phyloP scores from a whole-genome alignment of 2,888 invertebrate genomes.

The Nyleta sp. region DNA sequence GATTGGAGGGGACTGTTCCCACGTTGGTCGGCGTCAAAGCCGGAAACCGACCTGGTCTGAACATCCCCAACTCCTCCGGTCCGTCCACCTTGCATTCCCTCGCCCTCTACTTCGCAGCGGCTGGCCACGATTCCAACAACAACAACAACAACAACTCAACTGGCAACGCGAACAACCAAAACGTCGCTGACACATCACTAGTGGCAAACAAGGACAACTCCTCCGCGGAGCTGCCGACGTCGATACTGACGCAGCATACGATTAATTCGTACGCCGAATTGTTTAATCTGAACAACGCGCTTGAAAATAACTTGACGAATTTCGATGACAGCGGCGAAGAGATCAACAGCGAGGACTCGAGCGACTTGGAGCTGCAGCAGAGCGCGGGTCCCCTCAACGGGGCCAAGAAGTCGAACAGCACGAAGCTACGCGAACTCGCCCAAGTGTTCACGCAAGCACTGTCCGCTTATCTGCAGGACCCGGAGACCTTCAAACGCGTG shows the following conservation, averaged over 20 bases:
- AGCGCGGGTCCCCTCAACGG: conserved; percentile 86
- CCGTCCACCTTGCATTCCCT: conserved; percentile 91
- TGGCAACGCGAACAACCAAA: conserved; percentile 68
- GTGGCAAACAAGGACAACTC: conserved; percentile 57
- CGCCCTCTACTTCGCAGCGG: conserved; percentile 91
- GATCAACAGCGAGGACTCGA: conserved; percentile 73
- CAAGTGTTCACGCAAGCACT: conserved; percentile 93
- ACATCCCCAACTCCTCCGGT: conserved; percentile 89
- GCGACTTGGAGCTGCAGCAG: conserved; percentile 86
- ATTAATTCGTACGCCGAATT: conserved; percentile 85
- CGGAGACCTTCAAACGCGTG: conserved; percentile 90
- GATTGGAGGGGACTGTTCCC: conserved; percentile 84
- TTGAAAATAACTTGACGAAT: conserved; percentile 72
- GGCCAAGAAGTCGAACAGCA: conserved; percentile 84
- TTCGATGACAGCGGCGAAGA: conserved; percentile 70
- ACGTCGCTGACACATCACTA: conserved; percentile 45
- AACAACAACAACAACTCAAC: conserved; percentile 80
- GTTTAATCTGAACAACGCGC: conserved; percentile 80
- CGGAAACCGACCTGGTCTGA: conserved; percentile 85
- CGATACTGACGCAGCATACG: conserved; percentile 87
- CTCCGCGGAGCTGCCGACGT: conserved; percentile 84
- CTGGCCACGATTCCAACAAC: conserved; percentile 81
- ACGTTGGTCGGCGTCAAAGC: conserved; percentile 74
- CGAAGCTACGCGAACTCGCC: conserved; percentile 88
- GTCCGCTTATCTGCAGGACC: conserved; percentile 92